Base-by-base conservation (phyloP, 2,113 vertebrate species). In the Aramus guarauna region DNA sequence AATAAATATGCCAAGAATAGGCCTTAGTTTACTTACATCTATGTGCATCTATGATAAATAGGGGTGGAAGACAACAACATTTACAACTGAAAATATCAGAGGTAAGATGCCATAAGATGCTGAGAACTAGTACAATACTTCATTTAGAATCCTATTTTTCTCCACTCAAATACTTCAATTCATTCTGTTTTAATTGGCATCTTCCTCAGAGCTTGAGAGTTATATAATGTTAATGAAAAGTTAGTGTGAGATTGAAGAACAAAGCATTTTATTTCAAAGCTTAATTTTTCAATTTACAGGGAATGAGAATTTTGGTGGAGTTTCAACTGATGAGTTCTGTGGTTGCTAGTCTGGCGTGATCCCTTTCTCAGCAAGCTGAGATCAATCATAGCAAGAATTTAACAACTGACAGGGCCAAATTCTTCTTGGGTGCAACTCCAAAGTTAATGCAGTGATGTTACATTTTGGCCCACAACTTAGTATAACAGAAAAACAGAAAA, bases 201-300 rank as follows among this genome's bases (percentile, higher is more conserved):
- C 48, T 88, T 92, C 52, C 66, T 90, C 94, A 90, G 47, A 94
- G 66, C n/a, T 66, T 76, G 27, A 45, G 55, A 85, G 58, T 82
- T 96, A 91, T 79, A 92, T 47, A 91, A 95, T 5, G 23, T 69
- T 94, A 85, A 76, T 59, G 45, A 90, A 96, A 94, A 92, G 32
- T 76, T 89, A 95, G 18, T 91, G 66, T 63, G 77, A 92, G 94
- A 92, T 39, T 74, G 77, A 89, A 82, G 81, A 94, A 94, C 53
- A 97, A 95, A 95, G 84, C 39, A 43, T 91, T 87, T 91, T 82
- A 87, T 96, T 95, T 91, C 95, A 96, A 95, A 97, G 80, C 60
- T 87, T 79, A 63, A 85, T 96, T 94, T 94, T 92, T 95, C 83
- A 90, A 82, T 95, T 97, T 89, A 87, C 53, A 88, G 53, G 89